Base-by-base conservation (phyloP, 2,797 vertebrate genomes). In the Meda fulgida region DNA sequence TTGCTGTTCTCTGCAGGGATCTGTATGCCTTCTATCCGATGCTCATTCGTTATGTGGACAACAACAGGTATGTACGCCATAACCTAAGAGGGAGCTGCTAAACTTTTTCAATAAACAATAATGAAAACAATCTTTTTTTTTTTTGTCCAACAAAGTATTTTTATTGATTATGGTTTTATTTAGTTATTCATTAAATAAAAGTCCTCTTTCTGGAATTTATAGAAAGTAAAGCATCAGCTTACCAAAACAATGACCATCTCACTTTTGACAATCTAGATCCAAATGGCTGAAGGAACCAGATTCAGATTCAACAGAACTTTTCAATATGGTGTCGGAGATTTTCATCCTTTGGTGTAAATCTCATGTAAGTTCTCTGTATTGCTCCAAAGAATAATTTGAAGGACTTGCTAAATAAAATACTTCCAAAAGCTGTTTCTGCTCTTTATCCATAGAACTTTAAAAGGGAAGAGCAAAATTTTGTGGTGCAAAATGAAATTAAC, bases 271-370 rank as follows among this genome's bases (percentile, higher is more conserved):
- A 38, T 80, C 73, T 89, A 99, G 98, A 92, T 97, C 97, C 40
- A 96, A 96, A 85, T 99, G 98, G 98, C 93, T 99, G 67, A 99
- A 99, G 93, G 94, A 96, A 89, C 98, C 98, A 0, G 93, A 96
- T 79, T 91, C 85, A 2, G 95, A 98, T 91, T 98, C 98, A 86
- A 98, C 97, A 80, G 96, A 97, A 91, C 97, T 99, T 81, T 99
- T 99, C 92, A 96, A 95, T 89, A 99, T 99, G 97, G 98, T 99
- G 88, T 97, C 98, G 40, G 98, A 99, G 91, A 96, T 99, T 92
- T 99, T 99, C 91, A 99, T 99, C 90, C 96, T 99, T 80, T 99
- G 98, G 98, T 98, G 97, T 93, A 99, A 99, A 95, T 99, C 98
- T 71, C 96, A 98, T 23, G 98, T 99, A 95, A 92, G 98, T 84